Evolutionary conservation across 2,888 invertebrate genomes (phyloP).

Genomic region (Drosophila atripex): DNA sequence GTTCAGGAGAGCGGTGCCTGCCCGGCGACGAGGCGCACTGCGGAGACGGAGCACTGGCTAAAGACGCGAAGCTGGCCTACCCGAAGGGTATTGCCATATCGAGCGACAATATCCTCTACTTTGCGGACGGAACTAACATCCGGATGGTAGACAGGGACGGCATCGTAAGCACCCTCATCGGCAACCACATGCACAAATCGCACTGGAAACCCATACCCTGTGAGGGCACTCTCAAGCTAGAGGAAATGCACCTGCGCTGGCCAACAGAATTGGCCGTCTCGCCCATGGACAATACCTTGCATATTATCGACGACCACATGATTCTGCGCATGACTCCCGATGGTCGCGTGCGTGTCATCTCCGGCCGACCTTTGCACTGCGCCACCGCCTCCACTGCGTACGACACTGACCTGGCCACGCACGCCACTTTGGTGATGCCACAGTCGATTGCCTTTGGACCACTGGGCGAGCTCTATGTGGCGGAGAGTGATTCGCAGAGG

Average conservation of each 20-base stretch:
- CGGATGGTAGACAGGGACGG: slow-evolving; percentile 96
- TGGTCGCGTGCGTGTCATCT: slow-evolving; percentile 95
- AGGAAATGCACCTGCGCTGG: slow-evolving; percentile 97
- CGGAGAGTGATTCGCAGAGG: slow-evolving; percentile 97
- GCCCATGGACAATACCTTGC: slow-evolving; percentile 96
- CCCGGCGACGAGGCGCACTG: slow-evolving; percentile 97
- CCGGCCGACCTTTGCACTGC: slow-evolving; percentile 96
- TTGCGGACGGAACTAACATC: slow-evolving; percentile 97
- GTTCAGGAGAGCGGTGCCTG: slow-evolving; percentile 96
- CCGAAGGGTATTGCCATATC: slow-evolving; percentile 98
- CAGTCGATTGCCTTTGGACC: slow-evolving; percentile 97
- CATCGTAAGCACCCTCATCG: slow-evolving; percentile 95
- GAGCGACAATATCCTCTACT: slow-evolving; percentile 95
- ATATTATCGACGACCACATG: slow-evolving; percentile 98
- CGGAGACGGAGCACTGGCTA: slow-evolving; percentile 96
- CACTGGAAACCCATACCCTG: slow-evolving; percentile 97
- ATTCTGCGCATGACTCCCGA: slow-evolving; percentile 95
- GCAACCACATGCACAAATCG: slow-evolving; percentile 95
- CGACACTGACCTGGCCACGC: slow-evolving; percentile 94
- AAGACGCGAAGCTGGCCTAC: slow-evolving; percentile 96
- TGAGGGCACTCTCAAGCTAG: slow-evolving; percentile 94
- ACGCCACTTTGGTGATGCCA: slow-evolving; percentile 95
- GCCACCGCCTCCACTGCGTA: slow-evolving; percentile 91
- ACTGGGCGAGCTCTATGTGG: slow-evolving; percentile 95
- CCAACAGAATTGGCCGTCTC: slow-evolving; percentile 97